A percentile compares a stretch with the other conserved stretches of the same genome.
phyloP scores from a whole-genome alignment of 1,140 invertebrate genomes.

The Temnothorax longispinosus region DNA sequence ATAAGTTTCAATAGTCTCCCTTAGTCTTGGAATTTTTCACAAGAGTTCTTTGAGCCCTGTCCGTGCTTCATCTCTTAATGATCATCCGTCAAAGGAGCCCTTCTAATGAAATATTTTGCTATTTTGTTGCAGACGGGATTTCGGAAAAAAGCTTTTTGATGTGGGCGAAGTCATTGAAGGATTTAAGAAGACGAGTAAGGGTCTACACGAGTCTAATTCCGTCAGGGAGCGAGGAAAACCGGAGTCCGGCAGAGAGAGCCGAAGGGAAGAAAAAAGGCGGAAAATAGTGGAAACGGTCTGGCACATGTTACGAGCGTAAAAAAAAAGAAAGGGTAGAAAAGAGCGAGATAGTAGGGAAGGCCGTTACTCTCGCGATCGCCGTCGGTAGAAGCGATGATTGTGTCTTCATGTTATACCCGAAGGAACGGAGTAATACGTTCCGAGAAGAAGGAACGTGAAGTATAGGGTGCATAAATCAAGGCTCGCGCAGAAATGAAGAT shows the following conservation, averaged over 20 bases:
- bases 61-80: slow-evolving; percentile 49
- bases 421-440: slow-evolving; percentile 56
- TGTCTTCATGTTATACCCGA: slow-evolving; percentile 57
- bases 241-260: background rate
- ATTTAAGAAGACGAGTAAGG: slow-evolving; percentile 11
- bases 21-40: slow-evolving; percentile 35
- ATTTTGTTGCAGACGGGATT: slow-evolving; percentile 65
- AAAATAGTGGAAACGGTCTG: slow-evolving; percentile 29
- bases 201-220: slow-evolving; percentile 17
- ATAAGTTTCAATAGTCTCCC: background rate
- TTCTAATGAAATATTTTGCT: slow-evolving; percentile 59
- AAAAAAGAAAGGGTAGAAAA: background rate
- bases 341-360: background rate
- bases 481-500: slow-evolving; percentile 58
- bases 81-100: slow-evolving; percentile 30
- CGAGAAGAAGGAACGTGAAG: slow-evolving; percentile 21
- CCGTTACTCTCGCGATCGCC: slow-evolving; percentile 25
- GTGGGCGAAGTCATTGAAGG: slow-evolving; percentile 22
- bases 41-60: background rate
- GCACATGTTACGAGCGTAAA: slow-evolving; percentile 46
- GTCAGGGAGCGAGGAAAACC: background rate
- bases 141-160: slow-evolving; percentile 22
- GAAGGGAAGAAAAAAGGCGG: slow-evolving; percentile 11
- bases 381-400: slow-evolving; percentile 54
- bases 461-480: slow-evolving; percentile 50